Evolutionary conservation across 1,140 invertebrate genomes (phyloP).

Genomic region (Argopecten irradians): DNA sequence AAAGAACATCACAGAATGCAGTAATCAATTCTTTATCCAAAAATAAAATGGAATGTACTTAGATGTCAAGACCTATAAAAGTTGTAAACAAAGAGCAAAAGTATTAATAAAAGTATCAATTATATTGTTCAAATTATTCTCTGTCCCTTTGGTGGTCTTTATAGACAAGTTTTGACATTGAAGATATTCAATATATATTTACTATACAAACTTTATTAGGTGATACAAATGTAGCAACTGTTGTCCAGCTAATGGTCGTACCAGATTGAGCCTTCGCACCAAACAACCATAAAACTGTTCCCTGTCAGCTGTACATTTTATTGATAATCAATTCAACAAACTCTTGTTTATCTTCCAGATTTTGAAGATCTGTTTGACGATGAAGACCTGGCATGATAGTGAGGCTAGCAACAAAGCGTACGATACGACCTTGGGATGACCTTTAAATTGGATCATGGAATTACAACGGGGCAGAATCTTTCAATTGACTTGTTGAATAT

Average conservation of each 20-base stretch:
- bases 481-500: not conserved
- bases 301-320: not conserved
- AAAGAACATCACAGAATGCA: no score
- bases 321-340: not conserved
- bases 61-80: no score
- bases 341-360: not conserved
- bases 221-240: no score
- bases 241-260: not conserved
- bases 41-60: no score
- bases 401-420: not conserved
- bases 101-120: no score
- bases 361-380: conserved; percentile 6
- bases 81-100: no score
- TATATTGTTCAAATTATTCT: no score
- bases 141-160: no score
- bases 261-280: not conserved
- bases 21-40: no score
- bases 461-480: not conserved
- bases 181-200: no score
- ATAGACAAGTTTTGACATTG: no score
- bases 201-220: no score
- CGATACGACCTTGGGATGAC: not conserved
- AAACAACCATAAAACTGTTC: not conserved
- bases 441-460: not conserved
- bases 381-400: not conserved